phyloP scores from a whole-genome alignment of 2,113 vertebrate genomes.

The Chionis minor region DNA sequence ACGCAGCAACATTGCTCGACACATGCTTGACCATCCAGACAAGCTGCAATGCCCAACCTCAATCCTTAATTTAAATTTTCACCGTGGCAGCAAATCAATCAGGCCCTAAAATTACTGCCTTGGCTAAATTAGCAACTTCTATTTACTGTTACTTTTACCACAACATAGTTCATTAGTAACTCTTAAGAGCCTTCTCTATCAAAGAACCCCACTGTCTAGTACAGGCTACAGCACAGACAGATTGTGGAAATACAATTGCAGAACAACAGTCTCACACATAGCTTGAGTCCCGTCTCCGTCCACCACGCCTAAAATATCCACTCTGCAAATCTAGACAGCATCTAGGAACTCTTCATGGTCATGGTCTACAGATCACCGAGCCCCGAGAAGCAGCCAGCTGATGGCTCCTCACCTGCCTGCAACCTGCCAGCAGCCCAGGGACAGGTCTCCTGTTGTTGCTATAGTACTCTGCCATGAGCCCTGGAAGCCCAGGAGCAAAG shows the following conservation, averaged over 20 bases:
- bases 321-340: neutral
- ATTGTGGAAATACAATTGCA: neutral
- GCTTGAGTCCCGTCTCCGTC: neutral
- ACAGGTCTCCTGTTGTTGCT: neutral
- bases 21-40: neutral
- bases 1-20: neutral
- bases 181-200: neutral
- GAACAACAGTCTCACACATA: neutral
- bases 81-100: neutral
- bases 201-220: neutral
- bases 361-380: fast-evolving
- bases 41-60: neutral
- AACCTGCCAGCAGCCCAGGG: neutral
- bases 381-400: neutral
- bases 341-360: neutral
- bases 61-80: neutral
- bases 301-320: fast-evolving
- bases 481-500: neutral
- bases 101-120: neutral
- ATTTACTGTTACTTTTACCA: neutral
- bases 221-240: neutral
- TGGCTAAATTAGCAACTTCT: neutral
- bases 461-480: fast-evolving
- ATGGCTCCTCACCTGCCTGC: neutral
- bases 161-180: neutral